Evolutionary conservation across 2,113 vertebrate genomes (phyloP).

Genomic region (Ariopsis seemanni): DNA sequence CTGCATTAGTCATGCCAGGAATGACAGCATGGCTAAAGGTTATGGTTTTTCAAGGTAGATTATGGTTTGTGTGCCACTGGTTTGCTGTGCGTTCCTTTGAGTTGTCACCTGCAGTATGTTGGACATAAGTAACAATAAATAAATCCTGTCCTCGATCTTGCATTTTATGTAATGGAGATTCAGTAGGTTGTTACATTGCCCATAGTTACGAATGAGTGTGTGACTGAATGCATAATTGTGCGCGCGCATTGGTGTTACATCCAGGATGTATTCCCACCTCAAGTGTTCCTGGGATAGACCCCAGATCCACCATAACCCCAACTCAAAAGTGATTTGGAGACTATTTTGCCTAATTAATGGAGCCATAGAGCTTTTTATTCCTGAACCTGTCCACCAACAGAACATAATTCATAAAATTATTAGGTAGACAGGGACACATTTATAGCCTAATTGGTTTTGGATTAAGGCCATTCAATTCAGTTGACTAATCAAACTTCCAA

Average conservation of each 20-base stretch:
- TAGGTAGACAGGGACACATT: neutral
- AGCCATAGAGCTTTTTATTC: neutral
- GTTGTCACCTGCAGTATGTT: neutral
- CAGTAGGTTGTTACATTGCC: neutral
- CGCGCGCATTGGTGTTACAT: neutral
- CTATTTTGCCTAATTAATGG: neutral
- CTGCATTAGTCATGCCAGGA: slow-evolving; percentile 21
- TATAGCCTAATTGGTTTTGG: neutral
- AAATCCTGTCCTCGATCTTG: neutral
- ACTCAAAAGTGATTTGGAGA: too few relatives aligned
- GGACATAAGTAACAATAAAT: neutral
- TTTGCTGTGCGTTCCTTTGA: neutral
- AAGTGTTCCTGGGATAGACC: neutral
- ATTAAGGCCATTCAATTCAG: neutral
- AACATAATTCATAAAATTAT: neutral
- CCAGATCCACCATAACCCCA: neutral
- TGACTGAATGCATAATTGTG: neutral
- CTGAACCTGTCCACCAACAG: neutral
- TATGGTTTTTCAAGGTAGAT: neutral
- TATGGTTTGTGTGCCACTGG: neutral
- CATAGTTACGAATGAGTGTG: neutral
- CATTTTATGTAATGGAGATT: neutral
- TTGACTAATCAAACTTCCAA: neutral
- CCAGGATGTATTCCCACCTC: neutral
- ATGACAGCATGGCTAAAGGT: neutral